Percentiles rank a stretch among this genome's conserved stretches.
Evolutionary conservation across 2,888 invertebrate genomes (phyloP).

Genomic region (Hirtodrosophila duncani): DNA sequence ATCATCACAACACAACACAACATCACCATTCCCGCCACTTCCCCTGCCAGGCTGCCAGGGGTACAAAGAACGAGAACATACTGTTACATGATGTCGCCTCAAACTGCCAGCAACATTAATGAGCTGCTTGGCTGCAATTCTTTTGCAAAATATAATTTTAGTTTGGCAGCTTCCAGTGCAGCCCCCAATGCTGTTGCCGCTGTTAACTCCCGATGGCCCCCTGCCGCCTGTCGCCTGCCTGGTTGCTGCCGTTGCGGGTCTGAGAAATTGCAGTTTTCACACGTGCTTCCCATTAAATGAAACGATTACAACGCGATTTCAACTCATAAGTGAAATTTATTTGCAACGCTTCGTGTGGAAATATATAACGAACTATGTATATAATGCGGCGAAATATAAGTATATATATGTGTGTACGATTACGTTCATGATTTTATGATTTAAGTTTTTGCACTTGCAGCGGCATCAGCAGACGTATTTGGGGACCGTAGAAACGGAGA

Average conservation of each 20-base stretch:
- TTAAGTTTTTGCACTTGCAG: constrained; percentile 39
- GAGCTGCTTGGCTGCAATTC: constrained; percentile 48
- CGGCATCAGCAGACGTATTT: too few species aligned
- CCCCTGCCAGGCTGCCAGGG: background rate
- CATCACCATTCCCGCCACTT: too few species aligned
- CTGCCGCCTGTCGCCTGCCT: constrained; percentile 1
- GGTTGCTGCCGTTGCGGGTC: constrained; percentile 12
- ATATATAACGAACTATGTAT: too few species aligned
- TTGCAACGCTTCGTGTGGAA: constrained; percentile 45
- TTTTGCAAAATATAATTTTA: constrained; percentile 22
- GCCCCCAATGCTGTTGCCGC: constrained; percentile 1
- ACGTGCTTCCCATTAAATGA: constrained; percentile 76
- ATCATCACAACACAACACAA: too few species aligned
- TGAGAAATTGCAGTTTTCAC: constrained; percentile 69
- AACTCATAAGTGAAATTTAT: constrained; percentile 74
- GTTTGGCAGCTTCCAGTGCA: constrained; percentile 6
- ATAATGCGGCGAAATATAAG: constrained; percentile 17
- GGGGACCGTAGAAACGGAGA: background rate
- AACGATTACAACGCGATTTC: constrained; percentile 71
- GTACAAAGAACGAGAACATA: constrained; percentile 1
- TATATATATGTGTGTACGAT: constrained; percentile 3
- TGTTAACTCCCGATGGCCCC: too few species aligned
- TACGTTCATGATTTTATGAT: constrained; percentile 53
- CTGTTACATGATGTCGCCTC: constrained; percentile 33
- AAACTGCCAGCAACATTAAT: constrained; percentile 52